Evolutionary conservation across 2,797 vertebrate species (phyloP).

Genomic region (Oryzias dopingdopingensis): DNA sequence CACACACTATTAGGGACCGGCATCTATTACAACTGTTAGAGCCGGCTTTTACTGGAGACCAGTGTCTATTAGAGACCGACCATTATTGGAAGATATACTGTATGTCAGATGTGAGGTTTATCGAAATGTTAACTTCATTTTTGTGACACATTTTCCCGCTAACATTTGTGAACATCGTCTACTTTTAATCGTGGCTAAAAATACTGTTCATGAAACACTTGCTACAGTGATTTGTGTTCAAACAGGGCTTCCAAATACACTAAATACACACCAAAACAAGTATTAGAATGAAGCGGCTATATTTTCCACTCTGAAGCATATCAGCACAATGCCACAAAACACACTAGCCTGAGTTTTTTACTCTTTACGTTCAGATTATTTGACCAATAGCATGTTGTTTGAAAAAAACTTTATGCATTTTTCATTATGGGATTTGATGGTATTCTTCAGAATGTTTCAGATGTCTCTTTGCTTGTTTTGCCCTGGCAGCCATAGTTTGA

Average conservation of each 20-base stretch:
- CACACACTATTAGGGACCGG: no score
- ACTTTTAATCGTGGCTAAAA: slow-evolving; percentile 25
- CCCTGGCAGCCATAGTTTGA: slow-evolving; percentile 38
- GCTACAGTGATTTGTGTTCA: slow-evolving; percentile 29
- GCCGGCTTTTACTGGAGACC: no score
- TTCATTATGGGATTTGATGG: slow-evolving; percentile 6
- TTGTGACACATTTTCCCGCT: background rate
- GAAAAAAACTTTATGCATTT: slow-evolving; percentile 19
- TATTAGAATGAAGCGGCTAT: slow-evolving; percentile 10
- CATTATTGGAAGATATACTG: no score
- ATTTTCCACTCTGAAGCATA: background rate
- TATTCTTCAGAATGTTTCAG: slow-evolving; percentile 32
- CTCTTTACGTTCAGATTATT: background rate
- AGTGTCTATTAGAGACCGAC: no score
- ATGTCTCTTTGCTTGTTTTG: slow-evolving; percentile 35
- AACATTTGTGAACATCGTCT: slow-evolving; percentile 10
- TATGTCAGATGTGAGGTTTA: no score
- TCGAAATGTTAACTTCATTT: no score
- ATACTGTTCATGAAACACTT: slow-evolving; percentile 40
- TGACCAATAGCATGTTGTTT: slow-evolving; percentile 16
- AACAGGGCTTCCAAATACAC: no score
- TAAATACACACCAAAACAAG: background rate
- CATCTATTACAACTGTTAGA: no score
- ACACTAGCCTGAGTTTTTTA: slow-evolving; percentile 1
- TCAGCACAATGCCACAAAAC: background rate